Conservation (phyloP, 2,797 vertebrate genomes). For the Choloepus didactylus region DNA sequence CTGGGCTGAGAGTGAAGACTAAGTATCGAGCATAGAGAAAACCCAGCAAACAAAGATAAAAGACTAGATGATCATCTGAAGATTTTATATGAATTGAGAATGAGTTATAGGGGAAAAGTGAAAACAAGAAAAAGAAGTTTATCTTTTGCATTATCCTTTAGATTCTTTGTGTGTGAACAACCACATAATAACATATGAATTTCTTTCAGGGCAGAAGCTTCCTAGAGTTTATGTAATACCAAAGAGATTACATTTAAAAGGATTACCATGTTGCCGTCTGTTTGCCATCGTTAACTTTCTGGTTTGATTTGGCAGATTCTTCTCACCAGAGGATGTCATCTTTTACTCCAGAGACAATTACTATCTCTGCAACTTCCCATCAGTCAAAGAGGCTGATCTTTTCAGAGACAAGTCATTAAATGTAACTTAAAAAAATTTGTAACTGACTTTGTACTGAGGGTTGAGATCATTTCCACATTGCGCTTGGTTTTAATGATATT, state of each 20-base stretch:
- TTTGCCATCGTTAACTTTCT: background rate
- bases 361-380: background rate
- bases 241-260: background rate
- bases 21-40: background rate
- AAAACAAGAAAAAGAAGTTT: background rate
- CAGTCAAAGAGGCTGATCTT: background rate
- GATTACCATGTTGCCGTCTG: background rate
- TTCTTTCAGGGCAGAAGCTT: slow-evolving; percentile 39
- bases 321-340: background rate
- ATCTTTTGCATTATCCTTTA: background rate
- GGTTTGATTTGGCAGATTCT: background rate
- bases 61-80: background rate
- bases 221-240: background rate
- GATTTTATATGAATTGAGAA: background rate
- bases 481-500: background rate
- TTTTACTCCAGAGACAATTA: background rate
- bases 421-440: slow-evolving; percentile 19
- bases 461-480: background rate
- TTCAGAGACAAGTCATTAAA: background rate
- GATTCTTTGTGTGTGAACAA: background rate
- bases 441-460: background rate
- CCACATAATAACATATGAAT: background rate
- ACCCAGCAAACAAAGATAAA: background rate
- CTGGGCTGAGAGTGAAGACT: background rate
- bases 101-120: background rate